Evolutionary conservation across 2,888 invertebrate genomes (phyloP).

Genomic region (Choreutis nemorana): DNA sequence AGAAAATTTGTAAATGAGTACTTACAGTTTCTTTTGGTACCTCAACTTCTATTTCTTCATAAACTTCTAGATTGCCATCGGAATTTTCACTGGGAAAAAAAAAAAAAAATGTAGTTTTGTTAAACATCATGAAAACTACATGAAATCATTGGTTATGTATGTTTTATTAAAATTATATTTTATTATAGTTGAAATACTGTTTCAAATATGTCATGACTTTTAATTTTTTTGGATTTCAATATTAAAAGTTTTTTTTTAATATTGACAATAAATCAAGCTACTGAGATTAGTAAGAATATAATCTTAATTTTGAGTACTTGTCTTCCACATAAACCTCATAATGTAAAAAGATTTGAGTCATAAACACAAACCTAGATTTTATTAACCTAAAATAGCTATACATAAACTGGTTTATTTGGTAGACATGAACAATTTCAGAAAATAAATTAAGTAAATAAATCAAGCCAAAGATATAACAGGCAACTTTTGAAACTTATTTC

Average conservation of each 20-base stretch:
- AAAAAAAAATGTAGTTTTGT: constrained; percentile 1
- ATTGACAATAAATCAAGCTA: not conserved
- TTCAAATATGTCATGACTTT: too few species aligned
- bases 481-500: too few species aligned
- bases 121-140: constrained; percentile 2
- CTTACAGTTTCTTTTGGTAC: constrained; percentile 50
- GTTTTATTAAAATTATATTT: not conserved
- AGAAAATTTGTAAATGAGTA: constrained; percentile 5
- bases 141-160: not conserved
- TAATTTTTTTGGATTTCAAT: too few species aligned
- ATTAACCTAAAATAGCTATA: not conserved
- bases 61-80: constrained; percentile 58
- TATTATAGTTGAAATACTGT: not conserved
- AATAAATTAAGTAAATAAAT: too few species aligned
- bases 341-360: not conserved
- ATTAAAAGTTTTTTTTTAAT: too few species aligned
- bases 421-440: too few species aligned
- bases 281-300: too few species aligned
- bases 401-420: too few species aligned
- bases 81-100: constrained; percentile 46
- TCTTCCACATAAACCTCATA: not conserved
- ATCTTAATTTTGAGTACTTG: not conserved
- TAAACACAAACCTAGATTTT: not conserved
- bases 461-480: too few species aligned
- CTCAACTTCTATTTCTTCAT: constrained; percentile 59